A percentile compares a stretch with the other conserved stretches of the same genome.
Evolutionary conservation across 2,797 vertebrate genomes (phyloP).

Genomic region (Margarornis squamiger): DNA sequence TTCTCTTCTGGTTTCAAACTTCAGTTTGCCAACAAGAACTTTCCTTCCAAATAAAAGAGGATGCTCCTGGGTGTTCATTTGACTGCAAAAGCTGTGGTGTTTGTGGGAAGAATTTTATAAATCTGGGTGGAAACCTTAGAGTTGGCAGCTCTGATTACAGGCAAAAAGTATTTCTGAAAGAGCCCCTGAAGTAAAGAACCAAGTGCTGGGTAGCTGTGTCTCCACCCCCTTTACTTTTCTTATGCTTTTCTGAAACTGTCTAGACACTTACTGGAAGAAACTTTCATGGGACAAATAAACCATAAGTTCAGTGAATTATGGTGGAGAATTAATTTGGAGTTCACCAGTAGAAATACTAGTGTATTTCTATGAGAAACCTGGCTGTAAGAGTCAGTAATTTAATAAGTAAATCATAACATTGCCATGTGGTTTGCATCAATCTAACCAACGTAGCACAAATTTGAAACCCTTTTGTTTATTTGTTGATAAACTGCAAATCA

Average conservation of each 20-base stretch:
- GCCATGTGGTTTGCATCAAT: neutral
- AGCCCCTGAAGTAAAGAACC: neutral
- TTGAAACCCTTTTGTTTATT: neutral
- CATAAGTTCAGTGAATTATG: neutral
- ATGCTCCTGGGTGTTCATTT: neutral
- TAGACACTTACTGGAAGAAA: neutral
- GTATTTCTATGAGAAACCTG: neutral
- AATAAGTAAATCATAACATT: neutral
- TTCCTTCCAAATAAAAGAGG: neutral
- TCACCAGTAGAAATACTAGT: neutral
- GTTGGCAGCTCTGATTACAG: neutral
- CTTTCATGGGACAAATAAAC: neutral
- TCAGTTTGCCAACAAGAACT: neutral
- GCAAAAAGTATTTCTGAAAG: neutral
- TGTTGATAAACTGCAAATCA: constrained; percentile 3
- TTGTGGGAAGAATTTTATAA: neutral
- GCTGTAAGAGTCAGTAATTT: neutral
- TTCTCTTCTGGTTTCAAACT: neutral
- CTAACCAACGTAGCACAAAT: neutral
- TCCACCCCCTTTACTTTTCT: neutral
- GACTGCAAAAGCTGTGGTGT: neutral
- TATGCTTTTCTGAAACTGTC: neutral
- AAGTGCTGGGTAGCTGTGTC: neutral
- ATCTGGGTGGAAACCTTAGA: neutral
- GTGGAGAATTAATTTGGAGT: neutral